Evolutionary conservation across 2,888 invertebrate genomes (phyloP), one percentile per base, ranked within the genome.

Genomic region (Chrysolina oricalcia): DNA sequence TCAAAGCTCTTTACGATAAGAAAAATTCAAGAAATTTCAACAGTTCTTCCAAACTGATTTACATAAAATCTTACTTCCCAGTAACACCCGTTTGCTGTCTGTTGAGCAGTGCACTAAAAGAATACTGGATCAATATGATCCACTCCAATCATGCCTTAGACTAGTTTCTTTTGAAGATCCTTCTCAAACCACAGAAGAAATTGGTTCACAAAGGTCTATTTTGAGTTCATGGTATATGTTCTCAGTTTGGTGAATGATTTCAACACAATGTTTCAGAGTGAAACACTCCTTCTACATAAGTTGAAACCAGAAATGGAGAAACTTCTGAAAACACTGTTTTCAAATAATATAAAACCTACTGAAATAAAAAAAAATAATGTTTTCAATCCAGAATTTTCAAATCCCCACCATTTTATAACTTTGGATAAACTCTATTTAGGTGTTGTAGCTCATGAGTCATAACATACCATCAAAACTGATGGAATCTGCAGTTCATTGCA

Each of bases 61-160:
- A 13, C 64, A 64, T 40, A 64, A 64, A 19, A 64, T 64, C 17
- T 27, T 64, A 17, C 4, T 40, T n/a, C 41, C 40, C 10, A 40
- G 40, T 64, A 35, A 64, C 17, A 64, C 64, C 6, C 64, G 41
- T 40, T 64, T 35, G 41, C 15, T 64, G 17, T 64, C 41, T 6
- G 9, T 17, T 17, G 41, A 64, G 27, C 15, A 35, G 41, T 64
- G 41, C 41, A 83, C 85, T 10, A 83, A 84, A 68, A 74, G 85
- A 66, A 77, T 84, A 17, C 74, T 86, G 15, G 84, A 85, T 69
- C 84, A 86, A 71, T 85, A 83, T 80, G 66, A 70, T 62, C 80
- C 82, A 35, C 69, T 86, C 8, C 71, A 80, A 74, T 80, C 76
- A 6, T 86, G 86, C 70, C 81, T 84, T 11, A 78, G 56, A 67